Conservation (phyloP, 2,888 invertebrate genomes). For the Lacanobia oleracea region DNA sequence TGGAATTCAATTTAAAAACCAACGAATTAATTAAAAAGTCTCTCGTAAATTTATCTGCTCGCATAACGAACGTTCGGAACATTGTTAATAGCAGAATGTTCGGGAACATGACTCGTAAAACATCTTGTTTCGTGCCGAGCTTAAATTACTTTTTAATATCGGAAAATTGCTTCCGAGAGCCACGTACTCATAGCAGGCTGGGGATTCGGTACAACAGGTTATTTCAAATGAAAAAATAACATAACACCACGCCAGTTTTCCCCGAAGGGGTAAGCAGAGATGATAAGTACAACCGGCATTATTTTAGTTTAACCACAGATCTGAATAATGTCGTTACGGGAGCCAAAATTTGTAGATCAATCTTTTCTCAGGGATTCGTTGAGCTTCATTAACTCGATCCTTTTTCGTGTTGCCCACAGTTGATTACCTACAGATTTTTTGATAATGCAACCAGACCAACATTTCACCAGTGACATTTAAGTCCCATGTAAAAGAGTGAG, state of each 20-base stretch:
- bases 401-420: too few species aligned
- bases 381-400: too few species aligned
- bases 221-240: slow-evolving; percentile 48
- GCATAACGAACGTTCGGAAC: slow-evolving; percentile 3
- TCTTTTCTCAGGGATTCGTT: too few species aligned
- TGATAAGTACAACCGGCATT: too few species aligned
- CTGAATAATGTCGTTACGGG: too few species aligned
- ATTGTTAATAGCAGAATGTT: slow-evolving; percentile 35
- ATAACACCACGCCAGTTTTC: too few species aligned
- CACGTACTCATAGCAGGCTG: slow-evolving; percentile 10
- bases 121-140: slow-evolving; percentile 35
- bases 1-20: slow-evolving; percentile 4
- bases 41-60: slow-evolving; percentile 20
- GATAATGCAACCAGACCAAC: too few species aligned
- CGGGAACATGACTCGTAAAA: slow-evolving; percentile 40
- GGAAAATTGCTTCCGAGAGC: slow-evolving; percentile 61
- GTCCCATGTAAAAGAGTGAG: background rate
- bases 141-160: slow-evolving; percentile 68
- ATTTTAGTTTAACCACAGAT: too few species aligned
- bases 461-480: background rate
- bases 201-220: slow-evolving; percentile 16
- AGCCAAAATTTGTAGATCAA: too few species aligned
- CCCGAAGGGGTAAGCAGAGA: background rate
- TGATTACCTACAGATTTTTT: too few species aligned
- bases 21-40: slow-evolving; percentile 15